Evolutionary conservation across 1,140 invertebrate species (phyloP).

Genomic region (Augochlora pura): DNA sequence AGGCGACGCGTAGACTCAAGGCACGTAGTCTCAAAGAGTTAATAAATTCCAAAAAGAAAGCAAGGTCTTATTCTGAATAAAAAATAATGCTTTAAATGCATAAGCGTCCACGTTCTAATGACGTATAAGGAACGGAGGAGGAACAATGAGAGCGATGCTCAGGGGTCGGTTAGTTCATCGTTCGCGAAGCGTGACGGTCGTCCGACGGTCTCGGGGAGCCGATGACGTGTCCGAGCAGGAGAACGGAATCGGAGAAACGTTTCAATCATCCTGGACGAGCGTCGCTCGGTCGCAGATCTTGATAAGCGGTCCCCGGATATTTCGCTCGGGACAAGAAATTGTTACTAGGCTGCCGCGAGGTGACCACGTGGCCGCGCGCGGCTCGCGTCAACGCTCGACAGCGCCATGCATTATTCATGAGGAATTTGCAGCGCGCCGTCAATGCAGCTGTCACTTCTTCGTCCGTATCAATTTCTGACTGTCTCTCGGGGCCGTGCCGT

Average conservation of each 20-base stretch:
- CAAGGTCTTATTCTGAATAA: no score
- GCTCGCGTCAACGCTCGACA: slow-evolving; percentile 33
- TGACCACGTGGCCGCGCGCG: slow-evolving; percentile 30
- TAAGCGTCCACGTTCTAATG: no score
- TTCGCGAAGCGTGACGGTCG: no score
- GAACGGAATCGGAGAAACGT: slow-evolving; percentile 27
- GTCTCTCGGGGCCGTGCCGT: background rate
- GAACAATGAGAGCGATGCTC: no score
- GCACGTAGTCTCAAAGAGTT: no score
- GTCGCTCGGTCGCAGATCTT: slow-evolving; percentile 19
- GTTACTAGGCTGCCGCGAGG: slow-evolving; percentile 39
- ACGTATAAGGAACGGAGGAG: no score
- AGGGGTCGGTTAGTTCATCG: no score
- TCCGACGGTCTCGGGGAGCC: background rate
- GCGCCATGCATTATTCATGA: slow-evolving; percentile 45
- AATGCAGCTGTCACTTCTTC: slow-evolving; percentile 47
- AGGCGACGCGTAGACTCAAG: no score
- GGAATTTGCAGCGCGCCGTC: slow-evolving; percentile 36
- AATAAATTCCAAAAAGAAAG: no score
- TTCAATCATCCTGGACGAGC: slow-evolving; percentile 39
- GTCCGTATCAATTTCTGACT: slow-evolving; percentile 36
- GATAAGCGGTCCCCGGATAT: slow-evolving; percentile 38
- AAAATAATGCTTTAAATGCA: no score
- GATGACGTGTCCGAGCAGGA: no score
- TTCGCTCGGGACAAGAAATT: slow-evolving; percentile 33